Conservation (phyloP, 2,113 vertebrate genomes). For the Erpornis zantholeuca region DNA sequence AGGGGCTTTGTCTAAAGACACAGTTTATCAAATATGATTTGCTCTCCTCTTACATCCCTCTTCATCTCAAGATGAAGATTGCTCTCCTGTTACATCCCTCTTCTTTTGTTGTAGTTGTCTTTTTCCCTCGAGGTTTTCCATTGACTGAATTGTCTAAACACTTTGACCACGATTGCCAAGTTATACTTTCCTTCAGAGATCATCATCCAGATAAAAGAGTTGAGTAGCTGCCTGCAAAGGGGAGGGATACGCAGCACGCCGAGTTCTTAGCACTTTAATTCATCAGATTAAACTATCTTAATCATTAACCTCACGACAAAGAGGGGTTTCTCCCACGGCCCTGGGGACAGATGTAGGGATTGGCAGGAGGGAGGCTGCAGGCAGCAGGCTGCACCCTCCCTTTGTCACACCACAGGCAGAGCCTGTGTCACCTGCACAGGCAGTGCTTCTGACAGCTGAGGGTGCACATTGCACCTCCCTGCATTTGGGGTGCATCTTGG, state of each 20-base stretch:
- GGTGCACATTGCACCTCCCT: accelerated
- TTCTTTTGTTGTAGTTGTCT: not conserved
- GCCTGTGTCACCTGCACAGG: too few species aligned
- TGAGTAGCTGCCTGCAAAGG: not conserved
- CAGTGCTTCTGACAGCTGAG: accelerated
- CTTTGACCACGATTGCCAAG: not conserved
- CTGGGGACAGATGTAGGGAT: not conserved
- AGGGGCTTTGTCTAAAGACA: not conserved
- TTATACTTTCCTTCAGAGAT: constrained; percentile 17
- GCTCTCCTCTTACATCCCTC: not conserved
- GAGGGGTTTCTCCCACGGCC: not conserved
- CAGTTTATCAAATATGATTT: not conserved
- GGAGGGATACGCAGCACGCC: accelerated
- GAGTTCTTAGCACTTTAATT: not conserved
- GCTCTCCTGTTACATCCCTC: not conserved
- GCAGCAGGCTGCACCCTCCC: not conserved
- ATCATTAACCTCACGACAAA: not conserved
- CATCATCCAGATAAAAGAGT: not conserved
- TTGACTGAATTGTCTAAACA: constrained; percentile 29
- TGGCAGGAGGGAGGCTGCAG: not conserved
- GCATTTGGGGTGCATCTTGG: not conserved
- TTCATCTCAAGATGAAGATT: not conserved
- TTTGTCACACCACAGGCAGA: accelerated
- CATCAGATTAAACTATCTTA: not conserved
- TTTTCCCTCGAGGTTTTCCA: not conserved